Conservation (phyloP, 2,888 invertebrate species). For the Macrophya alboannulata region DNA sequence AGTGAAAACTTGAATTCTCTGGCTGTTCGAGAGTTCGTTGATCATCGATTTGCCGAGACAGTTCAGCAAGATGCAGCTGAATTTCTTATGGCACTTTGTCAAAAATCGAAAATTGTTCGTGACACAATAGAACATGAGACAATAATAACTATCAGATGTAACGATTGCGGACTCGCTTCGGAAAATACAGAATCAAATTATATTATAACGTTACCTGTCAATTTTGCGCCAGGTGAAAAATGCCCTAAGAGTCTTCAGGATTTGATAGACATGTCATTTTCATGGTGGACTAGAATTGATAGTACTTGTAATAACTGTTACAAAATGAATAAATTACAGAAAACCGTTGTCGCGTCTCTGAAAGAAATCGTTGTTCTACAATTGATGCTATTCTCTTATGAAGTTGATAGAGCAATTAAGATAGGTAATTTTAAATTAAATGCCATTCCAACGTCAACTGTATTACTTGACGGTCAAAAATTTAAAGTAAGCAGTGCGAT, state of each 20-base stretch:
- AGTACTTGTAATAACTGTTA: conserved; percentile 1
- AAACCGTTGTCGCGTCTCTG: neutral
- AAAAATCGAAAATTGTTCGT: conserved; percentile 3
- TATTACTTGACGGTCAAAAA: neutral
- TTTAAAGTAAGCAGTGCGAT: conserved; percentile 47
- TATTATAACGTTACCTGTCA: neutral
- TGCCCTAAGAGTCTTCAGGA: conserved; percentile 31
- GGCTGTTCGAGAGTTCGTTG: conserved; percentile 46
- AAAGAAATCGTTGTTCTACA: neutral
- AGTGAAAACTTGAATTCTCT: neutral
- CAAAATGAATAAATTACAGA: neutral
- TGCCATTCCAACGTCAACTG: conserved; percentile 17
- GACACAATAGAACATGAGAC: conserved; percentile 8
- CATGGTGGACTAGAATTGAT: conserved; percentile 39
- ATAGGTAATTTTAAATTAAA: conserved; percentile 29
- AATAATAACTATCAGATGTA: neutral
- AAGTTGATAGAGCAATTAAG: neutral
- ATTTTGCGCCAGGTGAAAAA: neutral
- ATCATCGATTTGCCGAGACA: conserved; percentile 37
- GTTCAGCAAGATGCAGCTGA: conserved; percentile 47
- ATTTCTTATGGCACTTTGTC: conserved; percentile 54
- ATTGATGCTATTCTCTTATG: neutral
- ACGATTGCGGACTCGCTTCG: neutral
- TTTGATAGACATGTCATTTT: conserved; percentile 28
- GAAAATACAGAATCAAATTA: neutral